Percentiles rank a stretch among this genome's conserved stretches.
Evolutionary conservation across 2,797 vertebrate genomes (phyloP).

Genomic region (Danio choprae): DNA sequence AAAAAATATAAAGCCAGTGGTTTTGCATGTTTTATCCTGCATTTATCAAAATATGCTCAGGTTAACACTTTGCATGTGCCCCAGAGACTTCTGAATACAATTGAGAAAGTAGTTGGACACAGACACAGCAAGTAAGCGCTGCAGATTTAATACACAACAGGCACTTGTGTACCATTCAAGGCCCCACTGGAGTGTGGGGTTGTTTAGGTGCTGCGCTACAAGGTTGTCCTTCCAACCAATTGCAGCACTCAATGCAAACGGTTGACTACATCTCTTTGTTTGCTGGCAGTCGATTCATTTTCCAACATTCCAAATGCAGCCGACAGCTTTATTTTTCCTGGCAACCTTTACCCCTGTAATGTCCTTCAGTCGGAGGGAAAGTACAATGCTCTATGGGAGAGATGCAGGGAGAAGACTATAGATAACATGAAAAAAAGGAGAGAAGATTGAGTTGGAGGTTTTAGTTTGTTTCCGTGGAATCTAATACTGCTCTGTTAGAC

Average conservation of each 20-base stretch:
- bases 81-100: no score
- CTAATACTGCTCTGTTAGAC: conserved; percentile 64
- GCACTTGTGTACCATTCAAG: not conserved
- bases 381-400: conserved; percentile 73
- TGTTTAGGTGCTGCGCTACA: conserved; percentile 7
- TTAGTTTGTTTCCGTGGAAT: conserved; percentile 68
- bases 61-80: no score
- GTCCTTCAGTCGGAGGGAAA: conserved; percentile 74
- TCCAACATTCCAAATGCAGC: conserved; percentile 67
- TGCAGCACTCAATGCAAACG: conserved; percentile 22
- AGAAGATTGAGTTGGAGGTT: conserved; percentile 44
- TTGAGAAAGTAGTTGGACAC: no score
- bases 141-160: not conserved
- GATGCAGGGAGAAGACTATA: conserved; percentile 63
- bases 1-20: no score
- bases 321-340: conserved; percentile 79
- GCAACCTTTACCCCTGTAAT: conserved; percentile 70
- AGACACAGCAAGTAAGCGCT: not conserved
- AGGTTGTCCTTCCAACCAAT: conserved; percentile 9
- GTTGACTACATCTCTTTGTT: conserved; percentile 53
- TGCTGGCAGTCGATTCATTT: conserved; percentile 67
- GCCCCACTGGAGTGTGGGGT: not conserved
- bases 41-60: no score
- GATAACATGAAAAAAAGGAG: conserved; percentile 46
- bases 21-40: no score